Base-by-base conservation (phyloP, 2,888 invertebrate species). In the Portevinia maculata region DNA sequence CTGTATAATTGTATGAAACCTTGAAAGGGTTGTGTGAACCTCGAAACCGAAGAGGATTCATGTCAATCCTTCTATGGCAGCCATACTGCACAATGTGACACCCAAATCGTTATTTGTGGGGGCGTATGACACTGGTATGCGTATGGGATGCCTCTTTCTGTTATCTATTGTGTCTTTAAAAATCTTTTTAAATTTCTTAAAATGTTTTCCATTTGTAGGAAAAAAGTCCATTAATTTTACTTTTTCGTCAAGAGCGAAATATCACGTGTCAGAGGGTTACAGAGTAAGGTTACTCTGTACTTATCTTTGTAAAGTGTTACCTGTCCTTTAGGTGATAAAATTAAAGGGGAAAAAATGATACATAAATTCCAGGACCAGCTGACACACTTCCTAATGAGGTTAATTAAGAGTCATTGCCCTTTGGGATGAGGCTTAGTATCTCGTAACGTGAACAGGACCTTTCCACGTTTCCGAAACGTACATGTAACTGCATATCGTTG, bases 311-410 rank as follows among this genome's bases (percentile, higher is more conserved):
- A 50, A 60, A 52, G 24, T 30, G 53, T 32, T 44, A 21, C 48
- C 34, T 59, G 24, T 24, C 32, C 30, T 50, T 44, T 8, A 52
- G 52, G 41, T 71, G 37, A 60, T 41, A 55, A 70, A 81, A 76
- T 65, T 70, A 62, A 60, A 57, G 3, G 8, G 3, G 21, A 6
- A 37, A 88, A 88, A 88, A 88, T 87, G 86, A 85, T 87, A 84
- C 89, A 88, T 88, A 88, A 89, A 89, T 89, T 87, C 85, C 84
- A 86, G 86, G 87, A 87, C 87, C 86, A 85, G 86, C 84, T 86
- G 88, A 85, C 87, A 86, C 81, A 85, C 79, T 84, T 87, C 87
- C 85, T 88, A 88, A 88, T 89, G 88, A 89, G 87, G 88, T 87
- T 89, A 88, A 89, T 88, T 87, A 88, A 87, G 89, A 89, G 89